Evolutionary conservation across 2,797 vertebrate species (phyloP).

Genomic region (Petrocephalus schoutedeni): DNA sequence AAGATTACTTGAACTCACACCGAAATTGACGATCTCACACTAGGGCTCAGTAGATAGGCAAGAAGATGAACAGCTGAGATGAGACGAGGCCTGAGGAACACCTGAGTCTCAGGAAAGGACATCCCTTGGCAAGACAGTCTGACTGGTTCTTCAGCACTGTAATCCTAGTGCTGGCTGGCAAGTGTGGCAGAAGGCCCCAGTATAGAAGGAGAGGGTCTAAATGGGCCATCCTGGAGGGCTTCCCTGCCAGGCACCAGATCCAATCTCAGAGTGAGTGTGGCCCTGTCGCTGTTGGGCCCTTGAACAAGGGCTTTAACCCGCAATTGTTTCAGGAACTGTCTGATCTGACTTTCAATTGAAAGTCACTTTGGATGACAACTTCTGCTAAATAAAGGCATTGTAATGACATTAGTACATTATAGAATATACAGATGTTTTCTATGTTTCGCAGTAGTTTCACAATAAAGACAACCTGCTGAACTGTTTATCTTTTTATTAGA

Average conservation of each 20-base stretch:
- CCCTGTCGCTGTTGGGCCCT: not conserved
- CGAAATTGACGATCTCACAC: not conserved
- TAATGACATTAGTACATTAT: not conserved
- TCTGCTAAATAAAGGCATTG: not conserved
- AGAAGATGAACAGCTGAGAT: not conserved
- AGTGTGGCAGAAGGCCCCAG: not conserved
- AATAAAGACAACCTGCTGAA: not conserved
- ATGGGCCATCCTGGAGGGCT: not conserved
- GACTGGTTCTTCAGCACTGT: not conserved
- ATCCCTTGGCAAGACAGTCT: not conserved
- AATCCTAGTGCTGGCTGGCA: not conserved
- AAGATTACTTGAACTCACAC: not conserved
- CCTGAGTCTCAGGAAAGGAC: not conserved
- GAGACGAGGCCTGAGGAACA: not conserved
- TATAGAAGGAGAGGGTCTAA: not conserved
- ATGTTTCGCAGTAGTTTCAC: not conserved
- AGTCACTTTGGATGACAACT: not conserved
- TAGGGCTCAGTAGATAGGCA: not conserved
- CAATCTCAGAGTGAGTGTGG: not conserved
- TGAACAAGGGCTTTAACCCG: not conserved
- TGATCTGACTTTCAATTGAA: not conserved
- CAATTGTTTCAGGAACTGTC: not conserved
- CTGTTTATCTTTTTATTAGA: conserved; percentile 78
- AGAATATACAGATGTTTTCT: not conserved
- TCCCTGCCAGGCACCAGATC: not conserved